Evolutionary conservation across 2,888 invertebrate genomes (phyloP).

Genomic region (Meiosimyza platycephala): DNA sequence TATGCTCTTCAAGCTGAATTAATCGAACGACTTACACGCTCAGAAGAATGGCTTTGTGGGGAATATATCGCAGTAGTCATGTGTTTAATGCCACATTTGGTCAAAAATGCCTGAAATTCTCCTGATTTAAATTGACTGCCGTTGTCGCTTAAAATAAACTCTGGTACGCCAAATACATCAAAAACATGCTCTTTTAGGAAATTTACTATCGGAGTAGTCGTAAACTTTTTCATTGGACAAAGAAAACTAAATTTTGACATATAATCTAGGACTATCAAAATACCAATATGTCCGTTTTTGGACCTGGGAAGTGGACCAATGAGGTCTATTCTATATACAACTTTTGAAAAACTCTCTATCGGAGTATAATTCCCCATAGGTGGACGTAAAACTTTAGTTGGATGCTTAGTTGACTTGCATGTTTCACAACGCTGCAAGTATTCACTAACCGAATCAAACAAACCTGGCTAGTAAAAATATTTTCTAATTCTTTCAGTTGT

Average conservation of each 20-base stretch:
- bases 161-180: neutral
- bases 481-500: neutral
- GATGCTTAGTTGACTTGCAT: neutral
- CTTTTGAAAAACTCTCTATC: neutral
- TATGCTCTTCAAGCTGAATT: neutral
- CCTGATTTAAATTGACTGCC: constrained; percentile 36
- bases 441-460: neutral
- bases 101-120: constrained; percentile 25
- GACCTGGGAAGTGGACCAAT: neutral
- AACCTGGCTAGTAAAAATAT: neutral
- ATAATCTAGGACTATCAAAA: neutral
- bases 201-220: neutral
- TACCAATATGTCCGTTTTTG: neutral
- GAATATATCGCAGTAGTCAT: constrained; percentile 31
- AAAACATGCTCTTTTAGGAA: neutral
- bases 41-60: constrained; percentile 34
- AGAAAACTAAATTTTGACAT: neutral
- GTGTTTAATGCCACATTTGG: constrained; percentile 24
- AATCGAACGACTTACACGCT: constrained; percentile 18
- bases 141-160: constrained; percentile 27
- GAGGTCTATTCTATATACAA: neutral
- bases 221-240: neutral
- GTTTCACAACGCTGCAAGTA: neutral
- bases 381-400: neutral
- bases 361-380: neutral